Evolutionary conservation across 2,888 invertebrate genomes (phyloP), one percentile per base, ranked within the genome.

Genomic region (Brachylomia viminalis): DNA sequence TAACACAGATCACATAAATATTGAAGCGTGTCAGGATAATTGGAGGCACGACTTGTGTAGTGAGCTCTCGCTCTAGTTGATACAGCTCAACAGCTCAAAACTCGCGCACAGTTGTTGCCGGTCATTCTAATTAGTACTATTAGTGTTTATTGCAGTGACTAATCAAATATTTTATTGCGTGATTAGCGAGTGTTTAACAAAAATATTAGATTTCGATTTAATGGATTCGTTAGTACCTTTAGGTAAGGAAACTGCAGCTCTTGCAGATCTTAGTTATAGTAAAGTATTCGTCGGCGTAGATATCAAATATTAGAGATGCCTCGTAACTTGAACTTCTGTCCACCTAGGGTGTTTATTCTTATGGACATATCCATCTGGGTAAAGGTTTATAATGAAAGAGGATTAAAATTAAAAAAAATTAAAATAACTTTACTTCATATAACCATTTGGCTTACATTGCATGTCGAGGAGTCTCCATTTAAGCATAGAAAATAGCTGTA

Each of bases 1-100:
- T 70, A 49, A 69, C 54, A 42, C 65, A 70, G 45, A 71, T 76
- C 66, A 81, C 76, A 83, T 84, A 72, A 72, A 75, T 76, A 69
- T 80, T 83, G 85, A 82, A 85, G 82, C 68, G 68, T 77, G 72
- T 71, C 81, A 77, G 72, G 84, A 85, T 90, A 82, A 80, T 87
- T 80, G 89, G 86, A 87, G 72, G 78, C 78, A 73, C 83, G 85
- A 68, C 47, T 72, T 33, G 82, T 68, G 27, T 72, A 27, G 82
- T 68, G 27, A 62, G 68, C 74, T 84, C 84, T 69, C 65, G 84
- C 73, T 69, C 47, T 61, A n/a, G n/a, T 67, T 42, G n/a, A 47
- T 72, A 78, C 33, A 47, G 45, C 54, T 52, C 66, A 66, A 80
- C 65, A 66, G 38, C 27, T 68, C 72, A 65, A 65, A 68, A 69